Evolutionary conservation across 2,888 invertebrate genomes (phyloP), one percentile per base, ranked within the genome.

Genomic region (Odontomyia ornata): DNA sequence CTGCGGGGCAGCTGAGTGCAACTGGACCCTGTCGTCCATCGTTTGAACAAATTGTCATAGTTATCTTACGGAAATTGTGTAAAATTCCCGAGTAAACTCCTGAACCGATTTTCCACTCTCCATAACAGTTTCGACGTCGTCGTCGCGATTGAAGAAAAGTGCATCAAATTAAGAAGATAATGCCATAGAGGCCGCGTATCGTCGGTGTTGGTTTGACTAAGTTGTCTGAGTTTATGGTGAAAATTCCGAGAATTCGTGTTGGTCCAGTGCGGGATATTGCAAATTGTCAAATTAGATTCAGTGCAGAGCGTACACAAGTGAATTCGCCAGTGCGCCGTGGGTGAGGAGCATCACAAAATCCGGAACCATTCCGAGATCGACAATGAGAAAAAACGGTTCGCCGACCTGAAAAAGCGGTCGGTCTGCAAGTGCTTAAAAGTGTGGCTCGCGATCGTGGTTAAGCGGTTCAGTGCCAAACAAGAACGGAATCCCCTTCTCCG

Each of bases 341-440:
- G 25, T 25, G 21, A 0, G 60, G 23, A 64, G 30, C 60, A 60
- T 60, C n/a, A 15, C 64, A 11, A 13, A 64, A 64, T 25, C 25
- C 25, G 30, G 30, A 64, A 18, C 64, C 4, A 13, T 30, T 15
- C 28, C 64, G 28, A 11, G 27, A 0, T 30, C 30, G 64, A 64
- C 25, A 28, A 28, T 64, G 64, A 13, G 23, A 23, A 30, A 60
- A 30, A 64, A 64, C 64, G 64, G 64, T 64, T 64, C 64, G 64
- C 25, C 64, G 64, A 64, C 64, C 64, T 64, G 64, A 28, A 64
- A 64, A 64, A 64, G 64, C 64, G 64, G 64, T 64, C 64, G n/a
- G 64, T 5, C 28, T 30, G 5, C 28, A 27, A 64, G 64, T 64
- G 64, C n/a, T n/a, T n/a, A 64, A 60, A 28, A 28, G 13, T 13